Base-by-base conservation (phyloP, 2,888 invertebrate species). In the Eupithecia exiguata region DNA sequence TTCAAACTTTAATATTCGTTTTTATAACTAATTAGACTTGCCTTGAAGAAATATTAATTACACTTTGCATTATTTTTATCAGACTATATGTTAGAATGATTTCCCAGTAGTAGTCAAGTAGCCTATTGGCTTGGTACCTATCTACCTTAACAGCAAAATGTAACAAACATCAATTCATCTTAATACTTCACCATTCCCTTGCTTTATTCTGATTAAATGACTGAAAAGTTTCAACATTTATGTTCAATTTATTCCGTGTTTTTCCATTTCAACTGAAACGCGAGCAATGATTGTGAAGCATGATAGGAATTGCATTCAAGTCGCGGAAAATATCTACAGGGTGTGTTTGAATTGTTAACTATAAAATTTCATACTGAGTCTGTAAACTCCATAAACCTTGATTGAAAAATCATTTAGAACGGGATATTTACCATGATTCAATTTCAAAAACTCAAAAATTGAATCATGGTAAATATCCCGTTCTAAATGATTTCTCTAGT, bases 251-350 rank as follows among this genome's bases (percentile, higher is more conserved):
- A 14, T 25, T 58, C 21, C 58, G 25, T 25, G 25, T 58, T 58
- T 58, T 58, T 58, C 58, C 58, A 58, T 58, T 58, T 25, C 14
- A 58, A 58, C 58, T 25, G 25, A 58, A 58, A 58, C 58, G 58
- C 25, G 12, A 58, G 58, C 12, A 53, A 53, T 25, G 53, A 21
- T 53, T 58, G 21, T 25, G 25, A 58, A 58, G 12, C 5, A 25
- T 58, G 58, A 5, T 12, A 58, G 12, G 4, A 1, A 58, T 58
- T 58, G 58, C 21, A 58, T 25, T 58, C 53, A 21, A 5, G 12
- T 25, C 58, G 53, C 5, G 25, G 53, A 53, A 53, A 53, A 53
- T 53, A 53, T 21, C 2, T 25, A 40, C 46, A 46, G 12, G 12
- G 14, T 21, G 21, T 21, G 49, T 21, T 21, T 21, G 12, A 58